Evolutionary conservation across 2,113 vertebrate species (phyloP).

Genomic region (Pelecanoides urinatrix): DNA sequence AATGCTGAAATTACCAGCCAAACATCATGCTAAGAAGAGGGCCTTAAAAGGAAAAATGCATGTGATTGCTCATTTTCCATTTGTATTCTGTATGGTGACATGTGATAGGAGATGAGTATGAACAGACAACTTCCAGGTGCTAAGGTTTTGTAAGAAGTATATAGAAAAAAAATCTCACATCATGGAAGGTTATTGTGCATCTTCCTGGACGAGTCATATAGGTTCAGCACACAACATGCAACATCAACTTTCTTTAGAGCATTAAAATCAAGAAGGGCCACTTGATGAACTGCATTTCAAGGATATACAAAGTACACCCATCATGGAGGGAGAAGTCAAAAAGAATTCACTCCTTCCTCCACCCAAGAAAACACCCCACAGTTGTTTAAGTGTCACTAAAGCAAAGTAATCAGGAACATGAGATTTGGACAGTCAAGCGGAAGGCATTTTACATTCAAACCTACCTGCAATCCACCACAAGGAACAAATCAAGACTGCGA

Average conservation of each 20-base stretch:
- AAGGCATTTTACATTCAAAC: constrained; percentile 40
- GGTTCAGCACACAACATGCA: not conserved
- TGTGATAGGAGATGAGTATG: not conserved
- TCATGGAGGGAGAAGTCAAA: not conserved
- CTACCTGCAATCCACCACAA: constrained; percentile 45
- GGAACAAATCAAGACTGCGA: constrained; percentile 12
- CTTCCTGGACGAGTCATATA: not conserved
- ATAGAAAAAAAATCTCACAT: not conserved
- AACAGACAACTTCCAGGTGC: not conserved
- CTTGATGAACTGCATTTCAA: not conserved
- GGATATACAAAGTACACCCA: not conserved
- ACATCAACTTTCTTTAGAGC: not conserved
- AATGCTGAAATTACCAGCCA: not conserved
- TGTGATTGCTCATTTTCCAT: not conserved
- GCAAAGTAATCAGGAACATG: not conserved
- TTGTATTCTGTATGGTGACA: not conserved
- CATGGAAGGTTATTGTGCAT: not conserved
- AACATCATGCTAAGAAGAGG: not conserved
- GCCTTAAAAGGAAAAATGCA: not conserved
- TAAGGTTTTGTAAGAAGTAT: not conserved
- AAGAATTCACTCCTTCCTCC: not conserved
- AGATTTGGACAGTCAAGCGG: not conserved
- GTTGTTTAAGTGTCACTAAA: not conserved
- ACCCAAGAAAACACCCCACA: not conserved
- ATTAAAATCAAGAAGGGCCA: not conserved